Evolutionary conservation across 2,113 vertebrate genomes (phyloP).

Genomic region (Sclerurus mexicanus): DNA sequence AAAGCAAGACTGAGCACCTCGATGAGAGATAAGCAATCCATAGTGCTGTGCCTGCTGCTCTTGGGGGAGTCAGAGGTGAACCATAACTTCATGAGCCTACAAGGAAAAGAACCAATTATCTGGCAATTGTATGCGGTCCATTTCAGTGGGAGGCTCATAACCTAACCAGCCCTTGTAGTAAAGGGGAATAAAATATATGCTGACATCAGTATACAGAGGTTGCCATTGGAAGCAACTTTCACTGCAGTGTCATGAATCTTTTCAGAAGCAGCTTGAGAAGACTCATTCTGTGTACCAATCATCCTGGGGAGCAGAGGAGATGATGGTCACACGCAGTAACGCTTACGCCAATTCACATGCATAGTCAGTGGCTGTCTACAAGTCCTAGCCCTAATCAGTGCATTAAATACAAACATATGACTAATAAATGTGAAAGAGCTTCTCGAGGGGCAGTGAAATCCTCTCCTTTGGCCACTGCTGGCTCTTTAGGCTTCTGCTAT

Average conservation of each 20-base stretch:
- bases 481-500: neutral
- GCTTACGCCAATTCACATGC: conserved; percentile 42
- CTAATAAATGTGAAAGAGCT: conserved; percentile 9
- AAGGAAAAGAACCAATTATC: conserved; percentile 11
- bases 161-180: conserved; percentile 49
- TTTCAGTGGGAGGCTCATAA: conserved; percentile 49
- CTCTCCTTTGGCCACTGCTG: neutral
- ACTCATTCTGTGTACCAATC: conserved; percentile 56
- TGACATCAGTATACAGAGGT: conserved; percentile 54
- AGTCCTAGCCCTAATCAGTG: conserved; percentile 48
- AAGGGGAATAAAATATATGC: conserved; percentile 57
- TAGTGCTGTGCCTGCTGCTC: neutral
- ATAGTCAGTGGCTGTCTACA: conserved; percentile 14
- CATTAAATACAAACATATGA: conserved; percentile 42
- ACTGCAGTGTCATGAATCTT: conserved; percentile 64
- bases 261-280: conserved; percentile 66
- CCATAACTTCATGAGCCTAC: conserved; percentile 30
- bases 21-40: neutral
- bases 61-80: neutral
- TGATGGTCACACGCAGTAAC: conserved; percentile 29
- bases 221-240: conserved; percentile 59
- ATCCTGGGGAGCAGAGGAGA: conserved; percentile 45
- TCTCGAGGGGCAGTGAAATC: neutral
- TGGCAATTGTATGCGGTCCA: neutral
- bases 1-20: neutral